phyloP scores from a whole-genome alignment of 2,888 invertebrate genomes.

The Hydrotaea diabolus region DNA sequence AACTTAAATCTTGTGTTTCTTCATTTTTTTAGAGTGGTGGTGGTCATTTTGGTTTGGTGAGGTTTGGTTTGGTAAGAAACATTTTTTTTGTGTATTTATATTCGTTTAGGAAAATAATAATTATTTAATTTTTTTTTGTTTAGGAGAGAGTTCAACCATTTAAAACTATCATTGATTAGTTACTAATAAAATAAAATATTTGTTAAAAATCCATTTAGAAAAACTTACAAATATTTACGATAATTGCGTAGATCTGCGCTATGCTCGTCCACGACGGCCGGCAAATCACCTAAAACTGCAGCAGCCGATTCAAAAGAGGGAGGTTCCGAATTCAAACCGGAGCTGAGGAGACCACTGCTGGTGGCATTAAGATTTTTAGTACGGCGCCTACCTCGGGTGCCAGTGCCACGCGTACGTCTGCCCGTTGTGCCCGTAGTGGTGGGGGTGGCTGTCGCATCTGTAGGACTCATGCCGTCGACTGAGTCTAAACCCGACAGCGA shows the following conservation, averaged over 20 bases:
- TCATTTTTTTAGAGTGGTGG: constrained; percentile 12
- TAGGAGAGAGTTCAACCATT: constrained; percentile 42
- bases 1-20: neutral
- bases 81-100: neutral
- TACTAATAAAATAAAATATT: constrained; percentile 52
- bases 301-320: constrained; percentile 81
- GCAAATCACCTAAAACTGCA: constrained; percentile 74
- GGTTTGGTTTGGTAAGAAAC: constrained; percentile 28
- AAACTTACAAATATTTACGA: constrained; percentile 80
- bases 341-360: constrained; percentile 76
- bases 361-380: constrained; percentile 69
- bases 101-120: constrained; percentile 20
- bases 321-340: constrained; percentile 78
- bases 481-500: constrained; percentile 64
- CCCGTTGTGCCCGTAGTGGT: constrained; percentile 69
- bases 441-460: constrained; percentile 65
- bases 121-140: constrained; percentile 23
- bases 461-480: constrained; percentile 51
- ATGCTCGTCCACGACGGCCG: constrained; percentile 75
- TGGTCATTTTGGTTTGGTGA: constrained; percentile 34
- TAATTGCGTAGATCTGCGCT: constrained; percentile 78
- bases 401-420: constrained; percentile 74
- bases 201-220: constrained; percentile 30
- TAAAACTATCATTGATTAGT: constrained; percentile 42
- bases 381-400: constrained; percentile 75